phyloP scores from a whole-genome alignment of 2,113 vertebrate species.

The Ochotona princeps region DNA sequence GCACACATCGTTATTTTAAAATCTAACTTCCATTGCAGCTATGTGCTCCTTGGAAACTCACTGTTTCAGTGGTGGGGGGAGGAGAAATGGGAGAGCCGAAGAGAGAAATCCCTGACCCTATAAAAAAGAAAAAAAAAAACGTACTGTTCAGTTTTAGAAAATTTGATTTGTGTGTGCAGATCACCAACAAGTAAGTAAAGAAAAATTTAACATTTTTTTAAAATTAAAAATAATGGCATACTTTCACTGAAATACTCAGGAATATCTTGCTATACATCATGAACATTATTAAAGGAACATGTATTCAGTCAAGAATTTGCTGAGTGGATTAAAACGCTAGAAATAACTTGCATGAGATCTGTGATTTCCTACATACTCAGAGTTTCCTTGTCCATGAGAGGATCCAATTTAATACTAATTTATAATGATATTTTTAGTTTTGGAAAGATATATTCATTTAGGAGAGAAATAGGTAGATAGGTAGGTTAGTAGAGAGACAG shows the following conservation, averaged over 20 bases:
- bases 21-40: neutral
- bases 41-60: neutral
- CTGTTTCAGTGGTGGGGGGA: neutral
- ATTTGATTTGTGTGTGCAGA: neutral
- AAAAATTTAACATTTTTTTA: constrained; percentile 9
- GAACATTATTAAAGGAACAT: constrained; percentile 13
- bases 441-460: too few relatives aligned
- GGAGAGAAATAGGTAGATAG: too few relatives aligned
- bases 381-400: constrained; percentile 4
- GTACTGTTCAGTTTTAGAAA: neutral
- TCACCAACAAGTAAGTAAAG: constrained; percentile 16
- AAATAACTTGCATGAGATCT: neutral
- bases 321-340: neutral
- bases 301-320: neutral
- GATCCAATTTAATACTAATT: constrained; percentile 17
- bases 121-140: too few relatives aligned
- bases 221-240: neutral
- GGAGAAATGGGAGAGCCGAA: too few relatives aligned
- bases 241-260: constrained; percentile 12
- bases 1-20: neutral
- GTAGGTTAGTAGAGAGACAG: too few relatives aligned
- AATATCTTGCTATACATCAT: neutral
- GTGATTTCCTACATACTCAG: constrained; percentile 25
- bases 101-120: too few relatives aligned
- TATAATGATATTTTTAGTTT: neutral